Percentiles rank a stretch among this genome's conserved stretches.
These are phyloP conservation scores for Marcusenius ussheri DNA, from an alignment of 2,113 vertebrate species.

Conservation along the genomic window DNA sequence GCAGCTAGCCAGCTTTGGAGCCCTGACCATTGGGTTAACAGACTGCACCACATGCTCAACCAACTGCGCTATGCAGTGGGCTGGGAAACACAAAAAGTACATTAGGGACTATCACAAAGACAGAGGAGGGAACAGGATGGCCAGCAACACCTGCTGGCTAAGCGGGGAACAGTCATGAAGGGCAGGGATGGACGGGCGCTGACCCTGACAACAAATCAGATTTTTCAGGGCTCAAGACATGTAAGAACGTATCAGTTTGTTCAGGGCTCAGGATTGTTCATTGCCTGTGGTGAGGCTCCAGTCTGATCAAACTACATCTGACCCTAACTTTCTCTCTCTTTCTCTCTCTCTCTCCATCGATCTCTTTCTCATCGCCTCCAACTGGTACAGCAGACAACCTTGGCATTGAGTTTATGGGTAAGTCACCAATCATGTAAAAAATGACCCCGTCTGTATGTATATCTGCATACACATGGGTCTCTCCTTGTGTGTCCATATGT, in stretches of 20 bases:
- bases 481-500: background rate
- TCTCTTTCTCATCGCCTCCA: background rate
- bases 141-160: no score
- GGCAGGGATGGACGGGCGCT: no score
- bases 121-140: no score
- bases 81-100: no score
- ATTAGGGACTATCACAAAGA: no score
- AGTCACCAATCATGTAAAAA: slow-evolving; percentile 23
- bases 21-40: no score
- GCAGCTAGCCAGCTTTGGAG: no score
- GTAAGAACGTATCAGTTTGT: background rate
- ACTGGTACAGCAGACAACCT: slow-evolving; percentile 41
- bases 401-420: slow-evolving; percentile 49
- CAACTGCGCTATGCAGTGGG: no score
- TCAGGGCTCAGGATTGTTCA: background rate
- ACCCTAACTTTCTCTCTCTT: slow-evolving; percentile 5
- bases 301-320: background rate
- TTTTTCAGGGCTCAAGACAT: background rate
- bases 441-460: background rate
- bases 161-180: no score
- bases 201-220: background rate
- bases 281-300: background rate
- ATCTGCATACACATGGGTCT: slow-evolving; percentile 10
- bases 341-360: background rate
- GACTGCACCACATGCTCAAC: no score